Percentiles rank a stretch among this genome's conserved stretches.
phyloP scores from a whole-genome alignment of 35 echinoderm and acorn worm species.

The Lytechinus pictus region DNA sequence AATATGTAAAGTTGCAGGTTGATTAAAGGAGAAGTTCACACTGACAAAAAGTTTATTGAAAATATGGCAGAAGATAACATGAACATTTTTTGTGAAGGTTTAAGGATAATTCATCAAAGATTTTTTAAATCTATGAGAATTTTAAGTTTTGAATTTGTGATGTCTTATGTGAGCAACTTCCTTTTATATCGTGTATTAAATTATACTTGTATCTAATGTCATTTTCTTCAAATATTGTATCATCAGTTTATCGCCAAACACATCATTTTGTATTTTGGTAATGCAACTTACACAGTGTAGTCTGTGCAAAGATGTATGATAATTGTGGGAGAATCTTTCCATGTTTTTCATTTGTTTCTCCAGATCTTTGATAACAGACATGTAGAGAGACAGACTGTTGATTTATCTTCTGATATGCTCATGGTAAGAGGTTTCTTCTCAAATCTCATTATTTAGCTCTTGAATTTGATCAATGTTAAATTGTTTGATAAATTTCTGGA shows the following conservation, averaged over 20 bases:
- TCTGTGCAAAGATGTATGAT: background rate
- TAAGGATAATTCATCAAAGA: no score
- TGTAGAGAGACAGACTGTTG: slow-evolving; percentile 70
- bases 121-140: no score
- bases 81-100: no score
- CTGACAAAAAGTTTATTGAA: no score
- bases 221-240: background rate
- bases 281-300: background rate
- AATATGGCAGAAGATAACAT: no score
- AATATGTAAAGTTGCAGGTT: no score
- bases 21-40: no score
- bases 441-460: background rate
- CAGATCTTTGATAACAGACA: slow-evolving; percentile 95
- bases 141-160: no score
- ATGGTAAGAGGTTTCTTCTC: slow-evolving; percentile 63
- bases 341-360: slow-evolving; percentile 25
- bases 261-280: no score
- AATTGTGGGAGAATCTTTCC: background rate
- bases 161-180: no score
- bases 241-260: background rate
- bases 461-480: background rate
- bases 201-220: background rate
- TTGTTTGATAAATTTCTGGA: background rate
- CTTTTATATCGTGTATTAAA: background rate
- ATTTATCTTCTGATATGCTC: slow-evolving; percentile 82